Evolutionary conservation across 2,888 invertebrate species (phyloP), one percentile per base, ranked within the genome.

Genomic region (Piscicola geometra): DNA sequence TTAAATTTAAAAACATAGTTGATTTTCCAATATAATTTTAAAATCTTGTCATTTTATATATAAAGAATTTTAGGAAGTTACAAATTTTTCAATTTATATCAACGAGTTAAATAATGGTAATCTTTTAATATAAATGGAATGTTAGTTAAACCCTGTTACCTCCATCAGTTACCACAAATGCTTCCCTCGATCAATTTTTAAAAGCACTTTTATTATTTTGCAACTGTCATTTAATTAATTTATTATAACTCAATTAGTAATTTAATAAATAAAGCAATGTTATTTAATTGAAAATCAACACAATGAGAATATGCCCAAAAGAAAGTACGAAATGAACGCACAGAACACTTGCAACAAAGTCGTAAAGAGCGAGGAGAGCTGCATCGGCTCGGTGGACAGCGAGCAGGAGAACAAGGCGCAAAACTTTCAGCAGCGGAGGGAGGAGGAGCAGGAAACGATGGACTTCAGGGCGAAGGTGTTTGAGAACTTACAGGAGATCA

Each of bases 111-210:
- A n/a, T n/a, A n/a, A n/a, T n/a, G n/a, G n/a, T n/a, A n/a, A n/a
- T 47, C 50, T 15, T 47, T 47, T 47, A 47, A 47, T 47, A 47
- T 9, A 47, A 9, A 47, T 47, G 21, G 50, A 47, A n/a, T n/a
- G 41, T 56, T 56, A 56, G 60, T 56, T 25, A 56, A 56, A 21
- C 60, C 60, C 5, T 56, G 60, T 56, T 56, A 56, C 60, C 60
- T 56, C 60, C 60, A 56, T 56, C 60, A 25, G n/a, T 56, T 9
- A 15, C 25, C n/a, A 56, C 60, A 56, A 56, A 56, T 56, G 60
- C 60, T 56, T 56, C n/a, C 60, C n/a, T 56, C 60, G 60, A 56
- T 56, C 60, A 56, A 21, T 56, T 56, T 56, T 56, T 18, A 56
- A 56, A 56, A 5, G n/a, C 9, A 21, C 25, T 56, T 56, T 25